Base-by-base conservation (phyloP, 2,888 invertebrate genomes). In the Ophion ellenae region DNA sequence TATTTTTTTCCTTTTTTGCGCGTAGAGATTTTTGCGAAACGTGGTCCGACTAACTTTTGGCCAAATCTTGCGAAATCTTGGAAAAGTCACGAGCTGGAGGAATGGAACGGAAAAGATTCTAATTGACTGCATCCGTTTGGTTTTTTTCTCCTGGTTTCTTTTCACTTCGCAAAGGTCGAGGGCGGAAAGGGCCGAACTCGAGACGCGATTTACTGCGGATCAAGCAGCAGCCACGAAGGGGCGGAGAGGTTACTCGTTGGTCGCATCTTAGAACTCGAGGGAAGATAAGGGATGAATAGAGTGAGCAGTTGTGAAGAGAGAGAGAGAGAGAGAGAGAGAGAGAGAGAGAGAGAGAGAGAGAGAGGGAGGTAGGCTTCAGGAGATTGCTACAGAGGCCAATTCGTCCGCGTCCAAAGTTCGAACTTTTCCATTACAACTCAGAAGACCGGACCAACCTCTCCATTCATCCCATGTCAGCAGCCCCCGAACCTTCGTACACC, bases 341-440 rank as follows among this genome's bases (percentile, higher is more conserved):
- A 24, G 24, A 24, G 24, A 24, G 24, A 24, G 24, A 24, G 24
- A 64, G n/a, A 32, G 66, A 59, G 71, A 82, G 76, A 79, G 82
- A 61, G 75, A 76, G 66, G 80, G 73, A 81, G 61, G 24, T 20
- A 10, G 20, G 61, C 36, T 36, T 36, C 9, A 0, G n/a, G n/a
- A 32, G 59, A 73, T 73, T 32, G 10, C 6, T 17, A 32, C 57
- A 67, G 53, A 17, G 32, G n/a, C 32, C n/a, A 32, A 17, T 57
- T 57, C 57, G 61, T 61, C 61, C 61, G 61, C 61, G 61, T 36
- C 57, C 32, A 32, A 70, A 57, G 32, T 57, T 71, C 57, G 20
- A 69, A 20, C 24, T 69, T 69, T 67, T 67, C 36, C 36, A 87
- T 86, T 88, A 87, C 85, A 86, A 85, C 87, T 86, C 78, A 81